Conservation (phyloP, 2,113 vertebrate genomes). For the Phaethon lepturus region DNA sequence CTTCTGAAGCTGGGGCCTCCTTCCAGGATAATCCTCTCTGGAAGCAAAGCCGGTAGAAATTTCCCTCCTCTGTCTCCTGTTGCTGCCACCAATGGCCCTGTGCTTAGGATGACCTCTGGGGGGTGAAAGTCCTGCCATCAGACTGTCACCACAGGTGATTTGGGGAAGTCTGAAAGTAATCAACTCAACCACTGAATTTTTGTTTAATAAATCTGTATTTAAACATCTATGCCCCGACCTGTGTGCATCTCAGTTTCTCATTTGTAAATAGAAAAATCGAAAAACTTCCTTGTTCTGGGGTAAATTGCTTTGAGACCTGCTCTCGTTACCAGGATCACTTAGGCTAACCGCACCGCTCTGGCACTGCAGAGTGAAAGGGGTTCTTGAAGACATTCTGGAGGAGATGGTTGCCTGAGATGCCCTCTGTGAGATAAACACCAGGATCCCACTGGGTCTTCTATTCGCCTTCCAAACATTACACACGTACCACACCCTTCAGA, state of each 20-base stretch:
- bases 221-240: neutral
- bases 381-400: neutral
- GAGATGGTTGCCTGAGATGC: slow-evolving; percentile 45
- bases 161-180: neutral
- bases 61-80: neutral
- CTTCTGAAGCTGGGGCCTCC: neutral
- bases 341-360: neutral
- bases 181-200: neutral
- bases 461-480: slow-evolving; percentile 39
- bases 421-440: slow-evolving; percentile 41
- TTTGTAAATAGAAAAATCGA: neutral
- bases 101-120: neutral
- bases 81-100: neutral
- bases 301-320: slow-evolving; percentile 6
- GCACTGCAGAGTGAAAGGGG: neutral
- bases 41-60: neutral
- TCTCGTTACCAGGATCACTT: neutral
- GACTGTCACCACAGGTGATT: neutral
- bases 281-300: neutral
- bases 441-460: slow-evolving; percentile 30
- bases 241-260: neutral
- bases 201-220: neutral
- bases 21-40: neutral
- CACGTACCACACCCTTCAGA: slow-evolving; percentile 22
- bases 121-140: neutral